Evolutionary conservation across 1,140 invertebrate species (phyloP).

Genomic region (Radopholus similis): DNA sequence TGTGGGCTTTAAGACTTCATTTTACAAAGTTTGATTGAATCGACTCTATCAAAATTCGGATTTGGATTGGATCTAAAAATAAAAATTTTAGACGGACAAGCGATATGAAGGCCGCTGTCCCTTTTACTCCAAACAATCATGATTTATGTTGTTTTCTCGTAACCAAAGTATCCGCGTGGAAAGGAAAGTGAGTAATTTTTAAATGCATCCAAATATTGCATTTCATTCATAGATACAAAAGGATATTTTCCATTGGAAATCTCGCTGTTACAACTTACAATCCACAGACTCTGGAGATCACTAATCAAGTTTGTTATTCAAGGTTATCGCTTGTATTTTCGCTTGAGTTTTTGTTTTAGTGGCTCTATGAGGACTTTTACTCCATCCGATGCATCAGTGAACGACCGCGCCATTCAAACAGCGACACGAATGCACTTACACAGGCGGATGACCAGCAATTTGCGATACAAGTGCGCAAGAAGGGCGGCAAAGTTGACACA

Average conservation of each 20-base stretch:
- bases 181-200: conserved; percentile 75
- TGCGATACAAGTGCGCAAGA: conserved; percentile 67
- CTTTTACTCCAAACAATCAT: conserved; percentile 43
- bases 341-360: conserved; percentile 63
- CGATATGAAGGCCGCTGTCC: conserved; percentile 6
- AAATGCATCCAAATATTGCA: conserved; percentile 17
- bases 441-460: conserved; percentile 6
- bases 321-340: conserved; percentile 69
- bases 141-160: conserved; percentile 82
- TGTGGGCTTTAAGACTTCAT: too few species aligned
- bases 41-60: too few species aligned
- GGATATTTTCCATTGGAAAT: conserved; percentile 92
- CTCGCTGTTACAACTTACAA: conserved; percentile 94
- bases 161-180: conserved; percentile 85
- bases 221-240: conserved; percentile 74
- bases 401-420: conserved; percentile 19
- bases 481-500: conserved; percentile 75
- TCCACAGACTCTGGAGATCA: conserved; percentile 84
- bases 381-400: conserved; percentile 62
- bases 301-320: conserved; percentile 82
- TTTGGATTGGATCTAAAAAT: too few species aligned
- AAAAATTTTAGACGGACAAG: too few species aligned
- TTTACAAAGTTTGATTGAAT: too few species aligned
- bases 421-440: not conserved
- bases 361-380: conserved; percentile 65